phyloP scores from a whole-genome alignment of 2,113 vertebrate species.

The Hemichromis elongatus region DNA sequence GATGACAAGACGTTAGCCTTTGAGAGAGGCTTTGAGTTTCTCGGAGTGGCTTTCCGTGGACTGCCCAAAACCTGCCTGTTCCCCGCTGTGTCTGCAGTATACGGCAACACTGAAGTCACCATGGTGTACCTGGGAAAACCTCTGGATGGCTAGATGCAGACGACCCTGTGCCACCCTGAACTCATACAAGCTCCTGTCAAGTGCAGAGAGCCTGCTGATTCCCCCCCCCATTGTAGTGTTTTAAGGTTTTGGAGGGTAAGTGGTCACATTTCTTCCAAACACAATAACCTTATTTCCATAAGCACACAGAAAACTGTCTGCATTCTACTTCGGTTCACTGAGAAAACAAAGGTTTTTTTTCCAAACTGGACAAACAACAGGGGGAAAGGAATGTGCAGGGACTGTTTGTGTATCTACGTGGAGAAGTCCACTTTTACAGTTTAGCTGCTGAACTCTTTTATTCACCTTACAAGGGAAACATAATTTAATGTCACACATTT shows the following conservation, averaged over 20 bases:
- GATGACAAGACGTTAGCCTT: constrained; percentile 98
- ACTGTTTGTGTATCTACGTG: constrained; percentile 21
- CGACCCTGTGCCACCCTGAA: neutral
- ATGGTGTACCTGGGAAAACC: constrained; percentile 98
- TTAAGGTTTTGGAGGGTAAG: neutral
- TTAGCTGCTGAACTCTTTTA: constrained; percentile 57
- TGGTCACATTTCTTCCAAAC: constrained; percentile 11
- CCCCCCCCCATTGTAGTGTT: neutral
- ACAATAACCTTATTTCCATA: constrained; percentile 7
- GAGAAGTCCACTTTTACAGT: constrained; percentile 46
- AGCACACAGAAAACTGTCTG: constrained; percentile 24
- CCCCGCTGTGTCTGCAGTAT: constrained; percentile 97
- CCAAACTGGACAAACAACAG: neutral
- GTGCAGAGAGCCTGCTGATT: neutral
- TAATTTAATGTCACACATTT: constrained; percentile 31
- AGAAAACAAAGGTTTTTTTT: neutral
- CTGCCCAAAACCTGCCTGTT: constrained; percentile 94
- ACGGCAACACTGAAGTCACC: constrained; percentile 99
- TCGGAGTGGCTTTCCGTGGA: constrained; percentile 95
- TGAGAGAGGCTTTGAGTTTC: constrained; percentile 96
- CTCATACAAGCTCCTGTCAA: neutral
- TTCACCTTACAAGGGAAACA: constrained; percentile 5
- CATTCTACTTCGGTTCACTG: constrained; percentile 14
- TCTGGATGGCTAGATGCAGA: constrained; percentile 84
- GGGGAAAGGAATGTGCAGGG: neutral